Conservation (phyloP, 1,140 invertebrate genomes). For the Caenorhabditis inopinata region DNA sequence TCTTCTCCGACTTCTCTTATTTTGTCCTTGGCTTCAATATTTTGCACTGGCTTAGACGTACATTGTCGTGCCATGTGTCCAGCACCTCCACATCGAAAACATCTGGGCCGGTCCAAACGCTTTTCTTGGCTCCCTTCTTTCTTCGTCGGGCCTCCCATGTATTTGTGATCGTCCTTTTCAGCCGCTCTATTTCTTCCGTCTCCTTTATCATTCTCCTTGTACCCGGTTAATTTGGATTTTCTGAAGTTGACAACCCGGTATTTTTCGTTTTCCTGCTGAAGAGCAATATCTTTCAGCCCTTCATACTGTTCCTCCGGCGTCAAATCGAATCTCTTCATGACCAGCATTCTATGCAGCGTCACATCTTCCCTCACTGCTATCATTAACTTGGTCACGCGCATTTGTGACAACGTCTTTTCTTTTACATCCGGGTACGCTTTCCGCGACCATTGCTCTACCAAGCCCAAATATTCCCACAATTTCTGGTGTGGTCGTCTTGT, state of each 20-base stretch:
- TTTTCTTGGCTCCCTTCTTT: neutral
- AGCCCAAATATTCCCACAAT: neutral
- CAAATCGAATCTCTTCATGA: too few relatives aligned
- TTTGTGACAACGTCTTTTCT: too few relatives aligned
- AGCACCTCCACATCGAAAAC: neutral
- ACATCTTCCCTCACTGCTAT: too few relatives aligned
- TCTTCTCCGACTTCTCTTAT: too few relatives aligned
- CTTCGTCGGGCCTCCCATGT: neutral
- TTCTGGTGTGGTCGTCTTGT: neutral
- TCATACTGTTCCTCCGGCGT: too few relatives aligned
- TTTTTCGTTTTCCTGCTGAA: neutral
- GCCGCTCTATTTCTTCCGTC: neutral
- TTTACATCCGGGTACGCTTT: too few relatives aligned
- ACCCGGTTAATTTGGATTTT: neutral
- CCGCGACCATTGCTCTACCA: too few relatives aligned
- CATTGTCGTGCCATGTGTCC: too few relatives aligned
- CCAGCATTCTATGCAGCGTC: too few relatives aligned
- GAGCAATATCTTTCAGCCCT: neutral
- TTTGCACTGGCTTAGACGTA: too few relatives aligned
- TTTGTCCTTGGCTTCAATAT: too few relatives aligned
- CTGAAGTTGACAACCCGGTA: neutral
- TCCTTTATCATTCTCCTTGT: neutral
- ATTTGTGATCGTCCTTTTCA: neutral
- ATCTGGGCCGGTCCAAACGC: neutral
- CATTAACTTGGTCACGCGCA: too few relatives aligned